Percentiles rank a stretch among this genome's conserved stretches.
Conservation (phyloP, 2,888 invertebrate species). For the Physocephala rufipes region DNA sequence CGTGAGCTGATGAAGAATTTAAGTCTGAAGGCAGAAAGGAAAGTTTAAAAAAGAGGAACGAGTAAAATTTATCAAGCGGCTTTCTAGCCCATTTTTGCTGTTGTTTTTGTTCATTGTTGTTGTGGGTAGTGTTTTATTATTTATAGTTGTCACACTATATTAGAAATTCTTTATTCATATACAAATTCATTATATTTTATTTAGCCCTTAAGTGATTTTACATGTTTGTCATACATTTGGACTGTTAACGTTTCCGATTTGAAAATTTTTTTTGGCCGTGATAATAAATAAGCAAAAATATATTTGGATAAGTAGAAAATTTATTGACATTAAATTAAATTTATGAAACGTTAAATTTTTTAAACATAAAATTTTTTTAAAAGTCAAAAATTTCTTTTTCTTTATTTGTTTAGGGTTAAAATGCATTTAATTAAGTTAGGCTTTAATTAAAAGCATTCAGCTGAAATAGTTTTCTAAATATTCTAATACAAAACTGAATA, state of each 20-base stretch:
- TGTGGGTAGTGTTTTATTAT: not conserved
- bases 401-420: no score
- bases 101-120: slow-evolving; percentile 1
- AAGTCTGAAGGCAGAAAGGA: not conserved
- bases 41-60: not conserved
- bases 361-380: no score
- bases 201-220: not conserved
- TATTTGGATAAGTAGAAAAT: no score
- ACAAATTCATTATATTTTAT: slow-evolving; percentile 1
- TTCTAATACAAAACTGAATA: no score
- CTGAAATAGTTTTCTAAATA: no score
- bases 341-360: no score
- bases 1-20: not conserved
- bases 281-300: no score
- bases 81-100: not conserved
- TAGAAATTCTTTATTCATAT: not conserved
- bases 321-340: no score
- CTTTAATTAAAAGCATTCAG: no score
- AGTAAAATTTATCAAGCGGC: not conserved
- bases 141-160: no score
- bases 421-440: no score
- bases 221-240: not conserved
- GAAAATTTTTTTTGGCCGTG: not conserved
- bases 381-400: no score
- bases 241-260: not conserved